Conservation (phyloP, 2,888 invertebrate genomes). For the Tinea semifulvella region DNA sequence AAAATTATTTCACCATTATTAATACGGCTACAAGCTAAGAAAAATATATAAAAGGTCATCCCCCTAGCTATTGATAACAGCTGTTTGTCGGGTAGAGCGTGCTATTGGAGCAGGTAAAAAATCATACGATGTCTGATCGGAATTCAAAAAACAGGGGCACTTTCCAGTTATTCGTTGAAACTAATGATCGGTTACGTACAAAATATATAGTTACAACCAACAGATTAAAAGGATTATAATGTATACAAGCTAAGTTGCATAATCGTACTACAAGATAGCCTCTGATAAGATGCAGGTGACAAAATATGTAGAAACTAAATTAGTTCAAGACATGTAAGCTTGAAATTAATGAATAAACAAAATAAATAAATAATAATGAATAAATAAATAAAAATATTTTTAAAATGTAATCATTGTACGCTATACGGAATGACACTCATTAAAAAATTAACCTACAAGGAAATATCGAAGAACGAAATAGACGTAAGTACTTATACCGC, state of each 20-base stretch:
- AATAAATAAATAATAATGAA: too few relatives aligned
- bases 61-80: conserved; percentile 35
- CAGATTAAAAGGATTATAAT: background rate
- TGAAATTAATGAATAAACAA: too few relatives aligned
- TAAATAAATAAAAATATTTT: too few relatives aligned
- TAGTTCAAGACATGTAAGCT: background rate
- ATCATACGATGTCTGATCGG: conserved; percentile 29
- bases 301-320: background rate
- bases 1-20: background rate
- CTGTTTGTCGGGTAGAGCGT: conserved; percentile 30
- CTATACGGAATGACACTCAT: too few relatives aligned
- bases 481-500: too few relatives aligned
- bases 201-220: background rate
- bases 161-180: background rate
- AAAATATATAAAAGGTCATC: conserved; percentile 1
- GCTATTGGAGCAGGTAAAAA: conserved; percentile 44
- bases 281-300: background rate
- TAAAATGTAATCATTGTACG: too few relatives aligned
- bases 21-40: background rate
- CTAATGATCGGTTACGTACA: background rate
- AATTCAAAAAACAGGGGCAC: background rate
- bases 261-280: conserved; percentile 5
- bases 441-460: too few relatives aligned
- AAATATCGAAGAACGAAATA: too few relatives aligned
- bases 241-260: conserved; percentile 3